These are phyloP conservation scores for Microcaecilia unicolor DNA, from an alignment of 2,797 vertebrate genomes.

Conservation along the genomic window DNA sequence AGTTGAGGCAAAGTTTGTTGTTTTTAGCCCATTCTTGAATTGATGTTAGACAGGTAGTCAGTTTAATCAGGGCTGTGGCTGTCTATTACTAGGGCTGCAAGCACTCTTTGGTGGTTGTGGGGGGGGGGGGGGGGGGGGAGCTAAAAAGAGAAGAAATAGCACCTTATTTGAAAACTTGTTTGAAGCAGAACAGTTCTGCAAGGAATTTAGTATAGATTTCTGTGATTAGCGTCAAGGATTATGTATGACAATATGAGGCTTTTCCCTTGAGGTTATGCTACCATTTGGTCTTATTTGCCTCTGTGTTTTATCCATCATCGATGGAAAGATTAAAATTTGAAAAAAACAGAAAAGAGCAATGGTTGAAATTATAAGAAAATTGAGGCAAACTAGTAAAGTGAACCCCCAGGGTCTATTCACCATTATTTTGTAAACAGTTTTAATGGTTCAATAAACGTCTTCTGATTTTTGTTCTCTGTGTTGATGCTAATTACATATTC, in stretches of 20 bases:
- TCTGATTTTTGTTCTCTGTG: constrained; percentile 24
- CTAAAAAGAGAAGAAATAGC: too few species aligned
- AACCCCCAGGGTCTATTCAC: constrained; percentile 26
- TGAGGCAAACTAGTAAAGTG: constrained; percentile 33
- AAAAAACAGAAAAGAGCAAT: constrained; percentile 9
- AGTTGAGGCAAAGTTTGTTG: too few species aligned
- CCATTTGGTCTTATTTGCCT: constrained; percentile 41
- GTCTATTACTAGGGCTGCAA: too few species aligned
- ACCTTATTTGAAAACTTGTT: too few species aligned
- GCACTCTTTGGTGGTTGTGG: too few species aligned
- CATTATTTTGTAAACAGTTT: constrained; percentile 20
- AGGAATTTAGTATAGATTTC: too few species aligned
- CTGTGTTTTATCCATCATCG: constrained; percentile 43
- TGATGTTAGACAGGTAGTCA: too few species aligned
- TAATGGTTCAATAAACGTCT: constrained; percentile 21
- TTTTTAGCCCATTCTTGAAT: too few species aligned
- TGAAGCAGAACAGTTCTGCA: too few species aligned
- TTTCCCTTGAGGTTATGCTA: constrained; percentile 30
- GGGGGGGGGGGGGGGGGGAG: too few species aligned
- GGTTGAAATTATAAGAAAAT: constrained; percentile 40
- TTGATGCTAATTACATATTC: constrained; percentile 31
- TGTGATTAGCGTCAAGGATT: constrained; percentile 33
- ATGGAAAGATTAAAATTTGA: constrained; percentile 29
- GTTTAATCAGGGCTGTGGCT: too few species aligned
- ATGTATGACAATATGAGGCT: constrained; percentile 42